phyloP scores from a whole-genome alignment of 2,797 vertebrate species.

The Tangara arthus region DNA sequence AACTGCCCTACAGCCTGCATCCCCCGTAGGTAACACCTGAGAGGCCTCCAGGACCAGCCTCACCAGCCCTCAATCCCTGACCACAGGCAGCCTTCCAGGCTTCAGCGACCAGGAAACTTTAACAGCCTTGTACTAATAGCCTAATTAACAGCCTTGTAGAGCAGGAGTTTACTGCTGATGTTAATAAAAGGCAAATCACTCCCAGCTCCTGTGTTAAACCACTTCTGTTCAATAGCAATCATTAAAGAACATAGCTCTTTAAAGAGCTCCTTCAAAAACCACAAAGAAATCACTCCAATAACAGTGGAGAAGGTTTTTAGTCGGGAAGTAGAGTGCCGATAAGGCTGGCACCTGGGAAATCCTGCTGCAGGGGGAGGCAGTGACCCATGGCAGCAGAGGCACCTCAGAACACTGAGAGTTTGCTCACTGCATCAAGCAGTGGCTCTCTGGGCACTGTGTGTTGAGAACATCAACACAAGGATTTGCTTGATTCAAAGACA shows the following conservation, averaged over 20 bases:
- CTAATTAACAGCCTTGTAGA: background rate
- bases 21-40: background rate
- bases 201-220: conserved; percentile 22
- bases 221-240: conserved; percentile 40
- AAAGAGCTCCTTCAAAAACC: conserved; percentile 68
- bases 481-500: background rate
- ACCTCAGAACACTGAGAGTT: background rate
- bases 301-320: conserved; percentile 61
- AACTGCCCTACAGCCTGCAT: background rate
- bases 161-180: background rate
- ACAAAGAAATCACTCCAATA: conserved; percentile 68
- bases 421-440: background rate
- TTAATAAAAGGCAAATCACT: conserved; percentile 27
- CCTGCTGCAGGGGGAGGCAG: conserved; percentile 35
- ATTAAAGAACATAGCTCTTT: conserved; percentile 57
- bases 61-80: background rate
- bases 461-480: background rate
- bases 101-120: background rate
- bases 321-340: conserved; percentile 65
- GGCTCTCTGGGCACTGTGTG: background rate
- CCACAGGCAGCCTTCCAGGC: background rate
- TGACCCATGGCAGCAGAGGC: conserved; percentile 56
- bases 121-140: background rate
- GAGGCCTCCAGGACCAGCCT: background rate
- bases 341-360: conserved; percentile 58